Evolutionary conservation across 1,140 invertebrate species (phyloP).

Genomic region (Argopecten irradians): DNA sequence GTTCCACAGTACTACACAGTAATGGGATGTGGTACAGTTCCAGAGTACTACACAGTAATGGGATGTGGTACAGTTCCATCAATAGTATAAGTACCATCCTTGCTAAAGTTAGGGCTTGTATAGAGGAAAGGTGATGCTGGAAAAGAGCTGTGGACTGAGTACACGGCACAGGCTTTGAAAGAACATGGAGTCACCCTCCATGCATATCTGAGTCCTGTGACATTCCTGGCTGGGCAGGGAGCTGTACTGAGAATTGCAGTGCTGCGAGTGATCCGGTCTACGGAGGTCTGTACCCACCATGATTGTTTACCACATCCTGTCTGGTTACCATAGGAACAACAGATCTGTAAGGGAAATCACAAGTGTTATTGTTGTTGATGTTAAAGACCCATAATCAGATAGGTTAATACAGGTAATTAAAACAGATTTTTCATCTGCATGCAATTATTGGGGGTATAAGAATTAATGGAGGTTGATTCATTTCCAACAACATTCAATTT

Average conservation of each 20-base stretch:
- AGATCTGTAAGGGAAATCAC: background rate
- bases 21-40: no score
- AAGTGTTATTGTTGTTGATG: no score
- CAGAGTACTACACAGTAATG: background rate
- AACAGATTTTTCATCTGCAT: no score
- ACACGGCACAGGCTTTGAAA: background rate
- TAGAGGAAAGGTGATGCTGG: background rate
- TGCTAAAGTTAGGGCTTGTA: background rate
- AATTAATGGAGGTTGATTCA: no score
- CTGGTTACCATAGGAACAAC: background rate
- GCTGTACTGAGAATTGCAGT: background rate
- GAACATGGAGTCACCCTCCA: background rate
- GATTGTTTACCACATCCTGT: background rate
- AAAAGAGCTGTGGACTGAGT: background rate
- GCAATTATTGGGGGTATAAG: no score
- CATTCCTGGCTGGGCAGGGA: background rate
- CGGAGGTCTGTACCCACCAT: background rate
- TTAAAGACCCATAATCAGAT: no score
- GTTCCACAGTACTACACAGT: no score
- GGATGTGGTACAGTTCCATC: background rate
- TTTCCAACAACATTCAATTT: no score
- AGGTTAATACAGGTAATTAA: no score
- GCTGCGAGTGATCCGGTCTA: background rate
- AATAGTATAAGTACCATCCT: background rate
- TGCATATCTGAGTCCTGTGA: background rate